phyloP scores from a whole-genome alignment of 2,113 vertebrate species.

The pig (Sus scrofa) region T2T-Sscrofa CM000814.6:136173001-136173500 shows the following conservation, averaged over 20 bases:
- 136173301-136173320: too few relatives aligned
- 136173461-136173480: not conserved
- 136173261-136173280: not conserved
- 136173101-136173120: not conserved
- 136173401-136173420: not conserved
- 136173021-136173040: not conserved
- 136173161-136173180: not conserved
- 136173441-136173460: not conserved
- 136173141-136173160: not conserved
- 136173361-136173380: not conserved
- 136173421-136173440: rapidly evolving
- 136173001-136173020: not conserved
- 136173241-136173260: not conserved
- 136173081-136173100: not conserved
- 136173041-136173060: not conserved
- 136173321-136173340: not conserved
- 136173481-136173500: not conserved
- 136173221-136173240: not conserved
- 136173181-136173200: not conserved
- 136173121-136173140: not conserved
- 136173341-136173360: not conserved
- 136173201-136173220: not conserved
- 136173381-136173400: not conserved
- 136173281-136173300: not conserved
- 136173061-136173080: not conserved